phyloP scores from a whole-genome alignment of 2,888 invertebrate genomes.

The Creontiades dilutus region DNA sequence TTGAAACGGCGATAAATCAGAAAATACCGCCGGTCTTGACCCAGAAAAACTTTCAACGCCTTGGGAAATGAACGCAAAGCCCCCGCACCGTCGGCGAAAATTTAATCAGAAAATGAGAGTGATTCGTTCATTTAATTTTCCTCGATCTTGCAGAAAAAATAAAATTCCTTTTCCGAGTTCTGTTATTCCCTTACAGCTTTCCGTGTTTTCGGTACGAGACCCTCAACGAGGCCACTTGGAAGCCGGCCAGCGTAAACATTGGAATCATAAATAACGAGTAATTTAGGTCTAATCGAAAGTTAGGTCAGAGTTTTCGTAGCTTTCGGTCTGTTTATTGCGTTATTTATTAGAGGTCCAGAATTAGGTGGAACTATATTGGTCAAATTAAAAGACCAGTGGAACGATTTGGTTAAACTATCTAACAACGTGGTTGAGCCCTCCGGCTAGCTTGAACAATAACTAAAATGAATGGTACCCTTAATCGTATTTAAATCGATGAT shows the following conservation, averaged over 20 bases:
- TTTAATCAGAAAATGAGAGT: no score
- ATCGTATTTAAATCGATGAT: no score
- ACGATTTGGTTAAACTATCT: no score
- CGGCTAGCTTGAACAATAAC: no score
- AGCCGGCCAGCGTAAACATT: neutral
- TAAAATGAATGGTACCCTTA: no score
- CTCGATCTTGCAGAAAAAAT: no score
- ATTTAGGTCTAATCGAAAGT: conserved; percentile 1
- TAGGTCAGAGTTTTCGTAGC: neutral
- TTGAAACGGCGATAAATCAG: neutral
- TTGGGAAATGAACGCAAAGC: neutral
- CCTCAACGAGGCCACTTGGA: neutral
- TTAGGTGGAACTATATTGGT: neutral
- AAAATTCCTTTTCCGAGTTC: neutral
- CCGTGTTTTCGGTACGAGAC: neutral
- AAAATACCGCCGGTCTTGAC: neutral
- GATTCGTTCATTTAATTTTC: no score
- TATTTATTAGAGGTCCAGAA: neutral
- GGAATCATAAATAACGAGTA: neutral
- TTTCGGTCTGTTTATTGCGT: neutral
- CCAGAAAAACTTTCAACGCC: conserved; percentile 1
- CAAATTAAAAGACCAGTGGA: no score
- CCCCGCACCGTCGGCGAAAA: neutral
- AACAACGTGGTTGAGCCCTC: no score
- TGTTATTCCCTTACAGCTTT: neutral